Evolutionary conservation across 2,797 vertebrate species (phyloP).

Genomic region (Crenichthys baileyi): DNA sequence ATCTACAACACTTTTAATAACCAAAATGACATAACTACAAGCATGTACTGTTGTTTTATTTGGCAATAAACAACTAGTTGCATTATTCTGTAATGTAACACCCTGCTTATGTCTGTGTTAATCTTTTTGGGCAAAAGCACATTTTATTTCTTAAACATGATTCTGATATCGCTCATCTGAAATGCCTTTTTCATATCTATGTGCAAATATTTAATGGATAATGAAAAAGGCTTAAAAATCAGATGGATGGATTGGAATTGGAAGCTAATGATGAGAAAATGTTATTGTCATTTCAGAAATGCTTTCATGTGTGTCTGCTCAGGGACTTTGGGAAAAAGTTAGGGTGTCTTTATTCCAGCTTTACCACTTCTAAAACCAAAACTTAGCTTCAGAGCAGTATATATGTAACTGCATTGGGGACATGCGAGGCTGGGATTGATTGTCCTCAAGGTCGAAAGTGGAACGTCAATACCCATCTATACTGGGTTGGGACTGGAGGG

Average conservation of each 20-base stretch:
- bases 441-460: conserved; percentile 82
- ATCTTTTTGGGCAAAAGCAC: not conserved
- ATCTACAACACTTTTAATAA: not conserved
- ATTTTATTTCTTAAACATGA: not conserved
- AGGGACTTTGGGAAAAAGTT: not conserved
- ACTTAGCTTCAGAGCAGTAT: conserved; percentile 2
- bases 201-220: not conserved
- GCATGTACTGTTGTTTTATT: not conserved
- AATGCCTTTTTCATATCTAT: no score
- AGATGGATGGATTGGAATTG: no score
- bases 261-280: no score
- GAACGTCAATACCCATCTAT: conserved; percentile 79
- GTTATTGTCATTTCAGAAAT: not conserved
- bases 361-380: not conserved
- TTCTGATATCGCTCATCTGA: no score
- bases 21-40: no score
- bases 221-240: no score
- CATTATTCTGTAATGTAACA: not conserved
- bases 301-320: not conserved
- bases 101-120: not conserved
- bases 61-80: no score
- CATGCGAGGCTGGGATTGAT: conserved; percentile 78
- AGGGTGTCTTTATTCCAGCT: not conserved
- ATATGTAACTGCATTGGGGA: conserved; percentile 50
- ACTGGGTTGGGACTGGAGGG: conserved; percentile 64